A percentile compares a stretch with the other conserved stretches of the same genome.
These are phyloP conservation scores for Microctenopoma stevenorrisi DNA, from an alignment of 2,797 vertebrate genomes.

Conservation along the genomic window DNA sequence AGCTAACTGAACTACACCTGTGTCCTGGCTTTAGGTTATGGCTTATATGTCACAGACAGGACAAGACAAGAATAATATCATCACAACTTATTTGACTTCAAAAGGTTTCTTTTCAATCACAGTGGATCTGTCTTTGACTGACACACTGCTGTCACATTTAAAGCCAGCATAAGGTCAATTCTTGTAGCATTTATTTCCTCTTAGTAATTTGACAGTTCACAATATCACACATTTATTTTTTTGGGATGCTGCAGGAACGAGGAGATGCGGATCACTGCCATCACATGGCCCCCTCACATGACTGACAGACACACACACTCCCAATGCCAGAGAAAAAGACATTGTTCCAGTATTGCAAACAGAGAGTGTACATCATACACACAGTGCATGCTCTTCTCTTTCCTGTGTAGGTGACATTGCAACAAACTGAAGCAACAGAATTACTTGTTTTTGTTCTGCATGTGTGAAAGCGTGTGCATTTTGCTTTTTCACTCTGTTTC, in stretches of 20 bases:
- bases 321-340: background rate
- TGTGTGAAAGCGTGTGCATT: conserved; percentile 5
- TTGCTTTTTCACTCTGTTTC: conserved; percentile 30
- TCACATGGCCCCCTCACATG: conserved; percentile 41
- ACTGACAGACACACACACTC: background rate
- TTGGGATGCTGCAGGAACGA: conserved; percentile 24
- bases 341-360: background rate
- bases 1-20: background rate
- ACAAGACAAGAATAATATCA: background rate
- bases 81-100: background rate
- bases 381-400: conserved; percentile 8
- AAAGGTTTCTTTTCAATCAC: background rate
- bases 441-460: background rate
- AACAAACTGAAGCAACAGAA: background rate
- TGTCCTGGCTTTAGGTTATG: background rate
- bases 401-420: conserved; percentile 17
- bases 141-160: conserved; percentile 1
- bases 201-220: background rate
- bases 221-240: conserved; percentile 16
- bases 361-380: background rate
- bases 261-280: conserved; percentile 27
- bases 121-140: background rate
- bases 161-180: background rate
- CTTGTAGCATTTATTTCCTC: too few species aligned
- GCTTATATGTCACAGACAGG: background rate